Conservation (phyloP, 2,113 vertebrate species). For the Pao palembangensis region DNA sequence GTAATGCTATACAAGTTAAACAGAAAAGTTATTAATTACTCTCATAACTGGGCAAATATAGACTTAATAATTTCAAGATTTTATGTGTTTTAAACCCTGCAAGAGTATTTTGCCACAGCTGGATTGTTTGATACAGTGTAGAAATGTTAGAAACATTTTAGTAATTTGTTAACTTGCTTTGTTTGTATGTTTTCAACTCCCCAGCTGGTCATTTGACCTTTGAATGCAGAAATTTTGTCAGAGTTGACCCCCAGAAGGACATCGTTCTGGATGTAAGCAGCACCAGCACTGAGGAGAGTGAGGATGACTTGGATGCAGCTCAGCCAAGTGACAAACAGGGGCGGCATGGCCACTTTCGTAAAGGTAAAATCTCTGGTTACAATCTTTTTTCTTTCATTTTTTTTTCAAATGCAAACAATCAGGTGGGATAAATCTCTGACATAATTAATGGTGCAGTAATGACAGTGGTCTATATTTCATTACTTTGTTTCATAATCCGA, state of each 20-base stretch:
- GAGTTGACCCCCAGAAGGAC: conserved; percentile 95
- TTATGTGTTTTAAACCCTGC: no score
- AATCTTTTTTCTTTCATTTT: no score
- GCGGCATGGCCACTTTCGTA: conserved; percentile 74
- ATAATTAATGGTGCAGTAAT: no score
- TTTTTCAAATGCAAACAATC: not conserved
- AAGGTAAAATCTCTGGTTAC: conserved; percentile 48
- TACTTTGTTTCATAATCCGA: no score
- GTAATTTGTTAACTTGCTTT: not conserved
- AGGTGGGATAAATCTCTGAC: no score
- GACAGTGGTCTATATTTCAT: no score
- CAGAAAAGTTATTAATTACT: no score
- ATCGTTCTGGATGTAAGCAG: conserved; percentile 99
- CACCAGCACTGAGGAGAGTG: conserved; percentile 93
- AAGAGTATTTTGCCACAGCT: no score
- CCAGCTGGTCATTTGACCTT: conserved; percentile 96
- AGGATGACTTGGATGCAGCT: conserved; percentile 73
- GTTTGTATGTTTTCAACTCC: conserved; percentile 5
- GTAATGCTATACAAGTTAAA: conserved; percentile 53
- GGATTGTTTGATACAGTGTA: no score
- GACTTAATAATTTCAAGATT: not conserved
- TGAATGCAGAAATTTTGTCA: conserved; percentile 96
- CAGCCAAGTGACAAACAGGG: conserved; percentile 72
- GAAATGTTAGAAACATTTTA: not conserved
- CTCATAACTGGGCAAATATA: not conserved